Base-by-base conservation (phyloP, 2,113 vertebrate species). In the Thalassarche chlororhynchos region DNA sequence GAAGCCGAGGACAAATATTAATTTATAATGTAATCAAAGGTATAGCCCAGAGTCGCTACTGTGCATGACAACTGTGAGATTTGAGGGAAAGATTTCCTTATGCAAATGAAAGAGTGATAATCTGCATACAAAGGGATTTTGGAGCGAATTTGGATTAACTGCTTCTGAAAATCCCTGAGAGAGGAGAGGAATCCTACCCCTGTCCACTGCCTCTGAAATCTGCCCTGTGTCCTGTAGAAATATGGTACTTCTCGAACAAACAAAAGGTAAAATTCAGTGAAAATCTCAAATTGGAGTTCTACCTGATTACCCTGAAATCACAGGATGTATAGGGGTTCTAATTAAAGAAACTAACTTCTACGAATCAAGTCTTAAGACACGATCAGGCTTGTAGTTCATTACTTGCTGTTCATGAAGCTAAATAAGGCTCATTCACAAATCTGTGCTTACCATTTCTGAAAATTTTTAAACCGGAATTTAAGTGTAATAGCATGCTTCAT, bases 1-100 rank as follows among this genome's bases (percentile, higher is more conserved):
- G 75, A 80, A 92, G 49, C 54, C 4, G 14, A 80, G 74, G 78
- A 25, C 83, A 97, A 94, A 74, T 70, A 84, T 49, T 95, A 94
- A 97, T 97, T 97, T 97, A 95, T 92, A 97, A 97, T 93, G 84
- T 84, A 93, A 97, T 95, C 80, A 87, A 17, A 77, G 32, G 72
- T 83, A 55, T 36, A 64, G 88, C 62, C 83, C 31, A 0, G 89
- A 95, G 95, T 92, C 4, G 21, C 93, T 96, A 75, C 86, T 62
- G 49, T 97, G 95, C 94, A 95, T 97, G 72, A 61, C 55, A 96
- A 93, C 87, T 47, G 71, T 16, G 68, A 97, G 93, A 97, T 97
- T 96, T 89, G 88, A 65, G 54, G 80, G 76, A 36, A 82, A 38
- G 72, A 57, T 91, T 82, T 91, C 76, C 80, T 84, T 52, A 94